These are phyloP conservation scores for Cydia amplana DNA, from an alignment of 1,140 invertebrate genomes.

Conservation along the genomic window DNA sequence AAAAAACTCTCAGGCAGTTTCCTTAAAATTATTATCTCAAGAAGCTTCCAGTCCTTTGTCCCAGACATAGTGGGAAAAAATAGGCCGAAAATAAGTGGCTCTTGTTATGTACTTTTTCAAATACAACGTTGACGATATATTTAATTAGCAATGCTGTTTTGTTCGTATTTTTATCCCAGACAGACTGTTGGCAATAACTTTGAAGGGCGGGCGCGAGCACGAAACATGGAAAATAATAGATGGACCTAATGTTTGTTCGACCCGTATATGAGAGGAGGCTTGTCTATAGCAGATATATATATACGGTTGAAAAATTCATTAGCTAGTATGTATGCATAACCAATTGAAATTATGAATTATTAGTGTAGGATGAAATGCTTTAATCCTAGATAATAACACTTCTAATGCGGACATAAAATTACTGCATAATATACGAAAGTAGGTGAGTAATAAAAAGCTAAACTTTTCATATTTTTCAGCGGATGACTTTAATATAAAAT, in stretches of 20 bases:
- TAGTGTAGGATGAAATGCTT: background rate
- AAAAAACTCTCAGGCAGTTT: slow-evolving; percentile 55
- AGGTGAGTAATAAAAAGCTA: background rate
- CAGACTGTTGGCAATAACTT: slow-evolving; percentile 13
- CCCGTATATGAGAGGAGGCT: no score
- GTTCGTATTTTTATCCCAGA: slow-evolving; percentile 15
- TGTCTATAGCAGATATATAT: no score
- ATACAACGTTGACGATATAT: slow-evolving; percentile 43
- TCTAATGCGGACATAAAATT: background rate
- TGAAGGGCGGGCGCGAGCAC: no score
- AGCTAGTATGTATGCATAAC: no score
- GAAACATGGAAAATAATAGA: no score
- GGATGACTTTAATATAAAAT: background rate
- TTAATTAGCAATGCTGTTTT: slow-evolving; percentile 46
- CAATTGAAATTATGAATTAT: no score
- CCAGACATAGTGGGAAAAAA: slow-evolving; percentile 46
- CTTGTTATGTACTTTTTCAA: slow-evolving; percentile 48
- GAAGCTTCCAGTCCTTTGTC: slow-evolving; percentile 50
- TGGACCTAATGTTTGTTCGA: no score
- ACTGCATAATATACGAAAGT: background rate
- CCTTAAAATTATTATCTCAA: slow-evolving; percentile 60
- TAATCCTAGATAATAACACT: background rate
- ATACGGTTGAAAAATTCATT: no score
- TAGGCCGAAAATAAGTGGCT: slow-evolving; percentile 43
- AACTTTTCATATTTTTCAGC: background rate